These are phyloP conservation scores for Gymnocephalus cernua DNA, from an alignment of 2,113 vertebrate species.

Conservation along the genomic window DNA sequence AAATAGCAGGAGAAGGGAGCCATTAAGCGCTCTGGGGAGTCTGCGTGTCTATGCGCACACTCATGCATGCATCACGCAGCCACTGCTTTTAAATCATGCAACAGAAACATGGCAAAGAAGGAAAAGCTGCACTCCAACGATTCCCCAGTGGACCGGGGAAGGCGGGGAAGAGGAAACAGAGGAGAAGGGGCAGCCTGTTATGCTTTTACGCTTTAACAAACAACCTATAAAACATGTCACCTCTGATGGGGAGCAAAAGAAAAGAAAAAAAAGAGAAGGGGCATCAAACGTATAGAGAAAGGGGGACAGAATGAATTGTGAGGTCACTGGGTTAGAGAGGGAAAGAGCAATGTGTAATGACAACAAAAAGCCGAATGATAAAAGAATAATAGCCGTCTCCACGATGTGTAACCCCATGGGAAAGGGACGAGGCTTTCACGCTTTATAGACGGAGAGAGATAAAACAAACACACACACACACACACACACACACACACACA, in stretches of 20 bases:
- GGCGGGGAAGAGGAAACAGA: slow-evolving; percentile 34
- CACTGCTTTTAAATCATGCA: slow-evolving; percentile 72
- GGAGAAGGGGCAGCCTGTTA: slow-evolving; percentile 31
- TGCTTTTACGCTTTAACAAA: slow-evolving; percentile 68
- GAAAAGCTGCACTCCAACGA: slow-evolving; percentile 60
- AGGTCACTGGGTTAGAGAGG: slow-evolving; percentile 27
- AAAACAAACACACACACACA: slow-evolving; percentile 22
- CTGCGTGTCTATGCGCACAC: slow-evolving; percentile 20
- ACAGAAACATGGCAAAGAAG: slow-evolving; percentile 58
- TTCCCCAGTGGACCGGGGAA: slow-evolving; percentile 41
- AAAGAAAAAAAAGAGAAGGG: neutral
- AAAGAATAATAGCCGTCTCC: slow-evolving; percentile 57
- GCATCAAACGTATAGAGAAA: slow-evolving; percentile 7
- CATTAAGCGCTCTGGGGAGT: slow-evolving; percentile 56
- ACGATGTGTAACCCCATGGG: slow-evolving; percentile 27
- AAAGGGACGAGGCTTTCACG: slow-evolving; percentile 6
- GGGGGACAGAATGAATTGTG: slow-evolving; percentile 36
- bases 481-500: slow-evolving; percentile 22
- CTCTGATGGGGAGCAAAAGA: slow-evolving; percentile 22
- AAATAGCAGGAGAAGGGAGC: slow-evolving; percentile 52
- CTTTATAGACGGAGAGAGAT: slow-evolving; percentile 25
- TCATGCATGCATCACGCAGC: slow-evolving; percentile 25
- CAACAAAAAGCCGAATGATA: slow-evolving; percentile 61
- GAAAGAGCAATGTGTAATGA: slow-evolving; percentile 52
- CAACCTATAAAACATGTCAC: slow-evolving; percentile 65